Evolutionary conservation across 2,113 vertebrate genomes (phyloP).

Genomic region (Pleuronectes platessa): DNA sequence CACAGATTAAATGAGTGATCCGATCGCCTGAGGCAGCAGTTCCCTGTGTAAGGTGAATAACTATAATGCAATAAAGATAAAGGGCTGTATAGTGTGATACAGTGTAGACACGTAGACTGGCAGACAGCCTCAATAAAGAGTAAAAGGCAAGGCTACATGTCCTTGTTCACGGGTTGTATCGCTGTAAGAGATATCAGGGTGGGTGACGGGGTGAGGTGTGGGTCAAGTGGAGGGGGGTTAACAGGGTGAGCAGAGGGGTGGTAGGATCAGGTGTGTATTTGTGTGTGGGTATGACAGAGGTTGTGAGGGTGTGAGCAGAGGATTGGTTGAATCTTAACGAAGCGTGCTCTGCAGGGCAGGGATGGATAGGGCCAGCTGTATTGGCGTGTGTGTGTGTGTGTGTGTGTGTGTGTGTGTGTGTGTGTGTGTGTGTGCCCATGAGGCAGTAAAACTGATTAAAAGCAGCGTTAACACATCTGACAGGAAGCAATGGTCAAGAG

Average conservation of each 20-base stretch:
- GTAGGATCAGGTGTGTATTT: conserved; percentile 46
- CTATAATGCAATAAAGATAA: conserved; percentile 11
- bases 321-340: conserved; percentile 61
- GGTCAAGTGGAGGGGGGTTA: conserved; percentile 58
- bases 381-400: conserved; percentile 21
- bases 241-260: conserved; percentile 35
- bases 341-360: conserved; percentile 48
- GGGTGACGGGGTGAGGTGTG: conserved; percentile 61
- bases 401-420: conserved; percentile 6
- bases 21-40: conserved; percentile 1
- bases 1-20: neutral
- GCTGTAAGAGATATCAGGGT: conserved; percentile 58
- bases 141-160: conserved; percentile 39
- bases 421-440: conserved; percentile 40
- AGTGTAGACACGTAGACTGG: conserved; percentile 24
- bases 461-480: conserved; percentile 79
- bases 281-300: conserved; percentile 23
- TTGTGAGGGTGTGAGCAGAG: conserved; percentile 35
- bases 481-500: conserved; percentile 73
- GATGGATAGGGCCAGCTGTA: conserved; percentile 79
- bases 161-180: conserved; percentile 53
- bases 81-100: neutral
- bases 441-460: conserved; percentile 81
- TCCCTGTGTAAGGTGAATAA: neutral
- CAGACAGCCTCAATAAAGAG: conserved; percentile 37